These are phyloP conservation scores for Eupithecia dodoneata DNA, from an alignment of 2,888 invertebrate species.

Conservation along the genomic window DNA sequence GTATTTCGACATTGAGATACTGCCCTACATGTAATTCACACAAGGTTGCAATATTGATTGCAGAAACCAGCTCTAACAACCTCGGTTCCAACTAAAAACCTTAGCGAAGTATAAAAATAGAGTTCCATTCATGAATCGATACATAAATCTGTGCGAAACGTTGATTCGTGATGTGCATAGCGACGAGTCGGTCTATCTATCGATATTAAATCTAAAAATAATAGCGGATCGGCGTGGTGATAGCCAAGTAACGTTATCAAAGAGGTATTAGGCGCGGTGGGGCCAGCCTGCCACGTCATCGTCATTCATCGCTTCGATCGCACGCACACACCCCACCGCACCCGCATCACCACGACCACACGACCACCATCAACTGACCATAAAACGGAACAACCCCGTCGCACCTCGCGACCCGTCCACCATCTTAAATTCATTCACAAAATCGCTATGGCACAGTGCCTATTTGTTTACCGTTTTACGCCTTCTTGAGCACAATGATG, in stretches of 20 bases:
- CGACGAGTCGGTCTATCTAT: conserved; percentile 24
- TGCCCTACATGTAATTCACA: conserved; percentile 47
- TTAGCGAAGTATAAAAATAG: conserved; percentile 24
- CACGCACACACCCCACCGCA: conserved; percentile 65
- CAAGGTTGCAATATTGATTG: conserved; percentile 71
- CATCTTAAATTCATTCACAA: conserved; percentile 84
- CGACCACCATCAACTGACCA: conserved; percentile 53
- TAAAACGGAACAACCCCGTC: conserved; percentile 58
- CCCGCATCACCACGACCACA: conserved; percentile 48
- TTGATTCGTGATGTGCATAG: conserved; percentile 29
- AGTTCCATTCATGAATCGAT: conserved; percentile 37
- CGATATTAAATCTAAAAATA: conserved; percentile 71
- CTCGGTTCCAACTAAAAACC: conserved; percentile 26
- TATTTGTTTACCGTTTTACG: conserved; percentile 80
- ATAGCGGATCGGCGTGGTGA: conserved; percentile 56
- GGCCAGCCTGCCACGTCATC: conserved; percentile 68
- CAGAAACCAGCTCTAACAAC: conserved; percentile 31
- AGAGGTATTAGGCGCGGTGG: conserved; percentile 69
- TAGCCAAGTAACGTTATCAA: conserved; percentile 64
- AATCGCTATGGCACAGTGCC: conserved; percentile 70
- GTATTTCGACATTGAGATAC: conserved; percentile 48
- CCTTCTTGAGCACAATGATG: conserved; percentile 56
- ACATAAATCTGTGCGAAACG: conserved; percentile 19
- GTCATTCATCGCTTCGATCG: conserved; percentile 81
- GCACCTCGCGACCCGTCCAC: conserved; percentile 71